phyloP scores from a whole-genome alignment of 1,140 invertebrate species.

The Pseudoatta argentina region DNA sequence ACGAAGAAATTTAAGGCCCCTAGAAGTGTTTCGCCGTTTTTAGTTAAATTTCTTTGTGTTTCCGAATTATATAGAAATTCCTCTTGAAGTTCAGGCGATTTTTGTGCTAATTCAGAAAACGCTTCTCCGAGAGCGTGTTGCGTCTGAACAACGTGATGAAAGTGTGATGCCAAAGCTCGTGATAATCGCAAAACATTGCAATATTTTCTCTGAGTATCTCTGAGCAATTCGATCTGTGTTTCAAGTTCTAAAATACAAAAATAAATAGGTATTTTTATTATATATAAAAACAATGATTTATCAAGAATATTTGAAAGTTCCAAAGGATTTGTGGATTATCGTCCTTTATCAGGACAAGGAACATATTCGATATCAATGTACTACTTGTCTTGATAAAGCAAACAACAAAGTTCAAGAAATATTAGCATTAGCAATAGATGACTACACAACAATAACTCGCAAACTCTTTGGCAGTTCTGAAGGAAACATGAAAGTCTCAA shows the following conservation, averaged over 20 bases:
- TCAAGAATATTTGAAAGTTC: background rate
- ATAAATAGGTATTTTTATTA: background rate
- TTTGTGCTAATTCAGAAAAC: conserved; percentile 98
- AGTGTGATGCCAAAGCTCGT: conserved; percentile 94
- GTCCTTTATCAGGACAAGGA: too few species aligned
- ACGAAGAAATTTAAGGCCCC: conserved; percentile 98
- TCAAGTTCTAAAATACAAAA: conserved; percentile 91
- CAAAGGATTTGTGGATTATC: background rate
- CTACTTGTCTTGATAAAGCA: too few species aligned
- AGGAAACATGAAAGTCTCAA: too few species aligned
- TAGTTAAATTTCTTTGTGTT: conserved; percentile 96
- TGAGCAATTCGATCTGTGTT: conserved; percentile 95
- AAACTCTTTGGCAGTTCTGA: too few species aligned
- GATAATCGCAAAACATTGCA: conserved; percentile 95
- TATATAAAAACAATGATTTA: background rate
- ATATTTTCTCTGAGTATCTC: conserved; percentile 98
- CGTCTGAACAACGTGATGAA: conserved; percentile 95
- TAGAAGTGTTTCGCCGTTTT: conserved; percentile 97
- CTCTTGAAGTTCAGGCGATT: conserved; percentile 97
- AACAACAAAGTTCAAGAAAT: too few species aligned
- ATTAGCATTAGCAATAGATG: too few species aligned
- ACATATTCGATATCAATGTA: too few species aligned
- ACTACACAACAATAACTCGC: too few species aligned
- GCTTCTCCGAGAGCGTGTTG: conserved; percentile 94
- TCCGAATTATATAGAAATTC: conserved; percentile 98